phyloP scores from a whole-genome alignment of 37 sponge, comb jelly and placozoan species.

The Cladorhizidae sp. region DNA sequence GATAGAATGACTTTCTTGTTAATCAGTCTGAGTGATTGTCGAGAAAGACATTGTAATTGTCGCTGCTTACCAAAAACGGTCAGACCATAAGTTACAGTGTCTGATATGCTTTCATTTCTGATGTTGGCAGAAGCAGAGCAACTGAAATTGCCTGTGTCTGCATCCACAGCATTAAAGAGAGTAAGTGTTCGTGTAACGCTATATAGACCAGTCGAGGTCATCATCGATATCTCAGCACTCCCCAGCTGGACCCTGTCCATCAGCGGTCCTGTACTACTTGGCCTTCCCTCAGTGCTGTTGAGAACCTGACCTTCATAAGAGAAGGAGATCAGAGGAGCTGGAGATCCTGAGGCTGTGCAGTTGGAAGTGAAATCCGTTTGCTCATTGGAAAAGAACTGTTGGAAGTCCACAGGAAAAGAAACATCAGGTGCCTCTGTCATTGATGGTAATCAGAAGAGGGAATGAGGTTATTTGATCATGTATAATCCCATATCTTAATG shows the following conservation, averaged over 20 bases:
- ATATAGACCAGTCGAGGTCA: not conserved
- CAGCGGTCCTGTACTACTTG: not conserved
- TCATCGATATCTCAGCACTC: not conserved
- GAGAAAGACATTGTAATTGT: too few relatives aligned
- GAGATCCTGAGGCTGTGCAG: conserved; percentile 64
- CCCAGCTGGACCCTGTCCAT: not conserved
- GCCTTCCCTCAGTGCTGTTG: not conserved
- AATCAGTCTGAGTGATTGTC: too few relatives aligned
- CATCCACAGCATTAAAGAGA: conserved; percentile 13
- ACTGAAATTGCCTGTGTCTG: conserved; percentile 40
- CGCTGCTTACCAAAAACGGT: conserved; percentile 34
- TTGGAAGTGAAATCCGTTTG: conserved; percentile 22
- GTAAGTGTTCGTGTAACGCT: conserved; percentile 37
- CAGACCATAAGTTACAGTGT: conserved; percentile 10
- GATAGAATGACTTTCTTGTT: too few relatives aligned
- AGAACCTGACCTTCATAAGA: not conserved
- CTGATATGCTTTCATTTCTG: not conserved
- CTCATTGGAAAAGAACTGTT: conserved; percentile 16
- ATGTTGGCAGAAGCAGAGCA: conserved; percentile 38
- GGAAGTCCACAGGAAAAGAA: not conserved
- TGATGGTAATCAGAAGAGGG: too few relatives aligned
- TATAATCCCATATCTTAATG: too few relatives aligned
- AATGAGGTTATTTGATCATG: too few relatives aligned
- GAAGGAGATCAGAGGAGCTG: conserved; percentile 62
- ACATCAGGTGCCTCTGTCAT: conserved; percentile 16